These are phyloP conservation scores for Sminthurides bifidus DNA, from an alignment of 1,140 invertebrate genomes.

Conservation along the genomic window DNA sequence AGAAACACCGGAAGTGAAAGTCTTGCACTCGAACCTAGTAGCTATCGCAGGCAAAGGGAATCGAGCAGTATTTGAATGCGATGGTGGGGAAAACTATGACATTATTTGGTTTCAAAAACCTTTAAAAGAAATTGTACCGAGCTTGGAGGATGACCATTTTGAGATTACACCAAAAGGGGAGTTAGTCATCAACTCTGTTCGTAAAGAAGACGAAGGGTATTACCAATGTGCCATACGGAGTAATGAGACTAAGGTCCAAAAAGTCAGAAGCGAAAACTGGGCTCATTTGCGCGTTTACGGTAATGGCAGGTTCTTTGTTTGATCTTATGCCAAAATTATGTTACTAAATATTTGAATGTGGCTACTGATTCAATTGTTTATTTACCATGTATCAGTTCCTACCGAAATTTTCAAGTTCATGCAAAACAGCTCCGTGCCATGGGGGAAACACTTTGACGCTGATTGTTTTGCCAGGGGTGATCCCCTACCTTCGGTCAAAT, in stretches of 20 bases:
- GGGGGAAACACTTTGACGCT: conserved; percentile 29
- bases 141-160: conserved; percentile 14
- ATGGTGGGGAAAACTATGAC: neutral
- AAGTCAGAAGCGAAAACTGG: conserved; percentile 24
- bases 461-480: conserved; percentile 27
- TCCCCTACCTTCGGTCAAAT: conserved; percentile 25
- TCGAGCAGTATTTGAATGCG: no score
- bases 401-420: conserved; percentile 22
- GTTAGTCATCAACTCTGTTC: conserved; percentile 17
- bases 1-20: no score
- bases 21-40: no score
- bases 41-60: no score
- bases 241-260: conserved; percentile 20
- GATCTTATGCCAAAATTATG: neutral
- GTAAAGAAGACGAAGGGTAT: conserved; percentile 27
- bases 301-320: conserved; percentile 8
- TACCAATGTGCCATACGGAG: conserved; percentile 26
- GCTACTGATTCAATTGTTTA: neutral
- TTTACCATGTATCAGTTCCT: conserved; percentile 20
- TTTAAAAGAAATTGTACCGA: conserved; percentile 15
- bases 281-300: conserved; percentile 25
- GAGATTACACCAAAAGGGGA: conserved; percentile 20
- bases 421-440: conserved; percentile 24
- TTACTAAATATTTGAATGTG: neutral
- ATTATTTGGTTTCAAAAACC: conserved; percentile 24